phyloP scores from a whole-genome alignment of 2,888 invertebrate species.

The Platycheirus rosarum region DNA sequence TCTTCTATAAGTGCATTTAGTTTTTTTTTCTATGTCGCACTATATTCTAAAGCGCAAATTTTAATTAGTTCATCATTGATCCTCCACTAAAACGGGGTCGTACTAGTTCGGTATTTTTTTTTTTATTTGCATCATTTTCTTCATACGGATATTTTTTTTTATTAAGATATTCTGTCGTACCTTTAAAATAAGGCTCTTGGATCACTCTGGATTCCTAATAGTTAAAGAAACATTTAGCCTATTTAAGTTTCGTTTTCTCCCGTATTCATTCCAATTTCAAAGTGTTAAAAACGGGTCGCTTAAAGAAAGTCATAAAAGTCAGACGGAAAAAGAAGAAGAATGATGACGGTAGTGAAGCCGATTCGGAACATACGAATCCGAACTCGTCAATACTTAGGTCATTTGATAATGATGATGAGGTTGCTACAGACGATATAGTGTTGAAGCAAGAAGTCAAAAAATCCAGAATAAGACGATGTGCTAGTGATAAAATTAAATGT shows the following conservation, averaged over 20 bases:
- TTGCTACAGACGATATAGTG: slow-evolving; percentile 37
- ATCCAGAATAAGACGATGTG: slow-evolving; percentile 27
- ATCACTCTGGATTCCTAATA: slow-evolving; percentile 5
- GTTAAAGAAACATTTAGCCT: not conserved
- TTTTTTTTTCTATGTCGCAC: slow-evolving; percentile 52
- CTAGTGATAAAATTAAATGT: slow-evolving; percentile 56
- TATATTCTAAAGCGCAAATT: slow-evolving; percentile 68
- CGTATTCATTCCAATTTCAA: slow-evolving; percentile 48
- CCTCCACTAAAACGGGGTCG: slow-evolving; percentile 74
- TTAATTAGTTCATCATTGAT: slow-evolving; percentile 76
- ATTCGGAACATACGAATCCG: slow-evolving; percentile 76
- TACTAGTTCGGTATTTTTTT: slow-evolving; percentile 44
- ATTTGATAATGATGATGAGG: slow-evolving; percentile 61
- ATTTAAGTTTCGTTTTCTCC: too few relatives aligned
- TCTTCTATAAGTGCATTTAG: slow-evolving; percentile 45
- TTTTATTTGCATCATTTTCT: not conserved
- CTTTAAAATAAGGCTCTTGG: not conserved
- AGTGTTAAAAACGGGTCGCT: slow-evolving; percentile 76
- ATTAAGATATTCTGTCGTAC: not conserved
- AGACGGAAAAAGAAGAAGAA: slow-evolving; percentile 77
- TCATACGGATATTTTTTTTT: too few relatives aligned
- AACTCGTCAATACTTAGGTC: slow-evolving; percentile 65
- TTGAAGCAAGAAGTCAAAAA: slow-evolving; percentile 31
- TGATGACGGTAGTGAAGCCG: slow-evolving; percentile 75
- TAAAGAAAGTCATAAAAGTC: slow-evolving; percentile 78